Evolutionary conservation across 2,113 vertebrate species (phyloP).

Genomic region (Corvus cornix): DNA sequence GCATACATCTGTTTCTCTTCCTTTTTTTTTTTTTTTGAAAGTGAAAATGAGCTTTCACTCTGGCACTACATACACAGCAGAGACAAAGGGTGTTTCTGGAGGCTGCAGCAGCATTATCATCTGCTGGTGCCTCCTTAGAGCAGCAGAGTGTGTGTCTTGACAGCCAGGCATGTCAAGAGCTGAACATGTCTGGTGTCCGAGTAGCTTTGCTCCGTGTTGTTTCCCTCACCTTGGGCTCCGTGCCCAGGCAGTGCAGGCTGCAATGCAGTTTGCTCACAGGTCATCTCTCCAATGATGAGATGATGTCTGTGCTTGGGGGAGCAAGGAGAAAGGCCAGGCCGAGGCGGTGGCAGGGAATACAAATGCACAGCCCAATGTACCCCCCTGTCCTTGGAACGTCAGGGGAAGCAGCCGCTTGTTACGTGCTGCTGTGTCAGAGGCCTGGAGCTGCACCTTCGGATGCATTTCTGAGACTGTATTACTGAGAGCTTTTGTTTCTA

Average conservation of each 20-base stretch:
- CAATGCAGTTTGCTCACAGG: not conserved
- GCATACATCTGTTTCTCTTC: not conserved
- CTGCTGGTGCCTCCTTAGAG: not conserved
- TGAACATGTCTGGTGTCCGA: fast-evolving
- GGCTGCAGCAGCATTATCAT: not conserved
- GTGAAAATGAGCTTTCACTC: not conserved
- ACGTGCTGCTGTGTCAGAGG: not conserved
- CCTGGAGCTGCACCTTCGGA: not conserved
- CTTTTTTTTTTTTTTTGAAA: not conserved
- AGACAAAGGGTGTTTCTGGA: not conserved
- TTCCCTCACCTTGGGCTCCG: not conserved
- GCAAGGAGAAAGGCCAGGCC: not conserved
- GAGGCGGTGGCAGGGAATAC: not conserved
- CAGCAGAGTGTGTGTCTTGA: not conserved
- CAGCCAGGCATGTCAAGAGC: not conserved
- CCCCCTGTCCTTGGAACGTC: not conserved
- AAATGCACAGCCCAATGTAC: not conserved
- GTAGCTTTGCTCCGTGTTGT: not conserved
- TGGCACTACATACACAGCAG: not conserved
- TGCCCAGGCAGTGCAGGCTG: not conserved
- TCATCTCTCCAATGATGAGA: not conserved
- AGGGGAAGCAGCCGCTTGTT: not conserved
- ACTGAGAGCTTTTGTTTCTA: not conserved
- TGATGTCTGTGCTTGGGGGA: constrained; percentile 18
- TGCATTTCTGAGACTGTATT: not conserved